Percentiles rank a stretch among this genome's conserved stretches.
Conservation (phyloP, 1,140 invertebrate genomes). For the Sinonovacula constricta region DNA sequence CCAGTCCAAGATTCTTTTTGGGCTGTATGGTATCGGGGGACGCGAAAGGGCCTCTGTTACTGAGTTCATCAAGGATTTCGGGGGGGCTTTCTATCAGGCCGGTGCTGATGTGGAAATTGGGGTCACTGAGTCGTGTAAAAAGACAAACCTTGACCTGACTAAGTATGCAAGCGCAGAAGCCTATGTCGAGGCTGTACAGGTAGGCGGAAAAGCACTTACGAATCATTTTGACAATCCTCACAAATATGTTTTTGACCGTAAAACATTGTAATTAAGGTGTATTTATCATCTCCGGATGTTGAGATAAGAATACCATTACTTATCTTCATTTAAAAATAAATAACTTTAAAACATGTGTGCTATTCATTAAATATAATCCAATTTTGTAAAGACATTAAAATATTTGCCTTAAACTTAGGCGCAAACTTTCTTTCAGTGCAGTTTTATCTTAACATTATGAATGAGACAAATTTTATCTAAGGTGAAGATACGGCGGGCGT, state of each 20-base stretch:
- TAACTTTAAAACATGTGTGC: too few species aligned
- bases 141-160: neutral
- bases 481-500: too few species aligned
- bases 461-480: too few species aligned
- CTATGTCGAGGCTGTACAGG: neutral
- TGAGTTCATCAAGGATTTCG: constrained; percentile 16
- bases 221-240: neutral
- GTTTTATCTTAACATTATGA: too few species aligned
- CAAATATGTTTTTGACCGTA: neutral
- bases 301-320: neutral
- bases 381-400: too few species aligned
- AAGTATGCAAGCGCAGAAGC: neutral
- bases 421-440: too few species aligned
- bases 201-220: neutral
- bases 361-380: too few species aligned
- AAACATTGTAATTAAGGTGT: neutral
- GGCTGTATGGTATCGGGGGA: constrained; percentile 23
- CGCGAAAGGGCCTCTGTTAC: constrained; percentile 4
- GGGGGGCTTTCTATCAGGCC: constrained; percentile 11
- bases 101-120: constrained; percentile 9
- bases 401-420: too few species aligned
- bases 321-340: too few species aligned
- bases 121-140: constrained; percentile 1
- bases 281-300: neutral
- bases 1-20: constrained; percentile 26